Base-by-base conservation (phyloP, 2,797 vertebrate genomes). In the Spinibarbus caldwelli region DNA sequence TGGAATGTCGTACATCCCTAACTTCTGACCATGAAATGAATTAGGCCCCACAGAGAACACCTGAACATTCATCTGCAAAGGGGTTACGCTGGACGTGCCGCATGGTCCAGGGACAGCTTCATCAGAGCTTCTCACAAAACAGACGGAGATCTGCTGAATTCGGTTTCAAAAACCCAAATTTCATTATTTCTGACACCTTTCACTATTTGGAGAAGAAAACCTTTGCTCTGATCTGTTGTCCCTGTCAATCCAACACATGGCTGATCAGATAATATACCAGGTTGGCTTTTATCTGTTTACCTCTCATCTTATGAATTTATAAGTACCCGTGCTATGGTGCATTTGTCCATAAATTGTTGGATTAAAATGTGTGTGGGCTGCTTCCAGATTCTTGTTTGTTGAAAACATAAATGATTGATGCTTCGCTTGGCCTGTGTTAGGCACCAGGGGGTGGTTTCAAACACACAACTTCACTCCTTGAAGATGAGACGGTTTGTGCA, bases 21-120 rank as follows among this genome's bases (percentile, higher is more conserved):
- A 84, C 70, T 72, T 87, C 72, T 78, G 85, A 82, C 68, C 85
- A 86, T 88, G 79, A 88, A 86, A 90, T 85, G 41, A 87, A 88
- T 86, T 87, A 82, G 71, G 26, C 76, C 67, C 77, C 43, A 78
- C 38, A 85, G 83, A 81, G 87, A 87, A 87, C 83, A 87, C 67
- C 85, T 85, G 80, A 82, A 34, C 21, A 52, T 52, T 64, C 57
- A 81, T 88, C 78, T 84, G 67, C 47, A 85, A 67, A 57, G 45
- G 47, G 67, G 62, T 19, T 23, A 11, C 26, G 29, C 34, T 68
- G 68, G 59, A 81, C 70, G 10, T 85, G 31, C 41, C 23, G 26
- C 41, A 72, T 23, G 41, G 52, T 31, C 52, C 67, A 71, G 36
- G 21, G 31, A 83, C 49, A 79, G 29, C 57, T 85, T 72, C 29